These are phyloP conservation scores for Campylomormyrus tamandua DNA, from an alignment of 2,113 vertebrate species.

Conservation along the genomic window DNA sequence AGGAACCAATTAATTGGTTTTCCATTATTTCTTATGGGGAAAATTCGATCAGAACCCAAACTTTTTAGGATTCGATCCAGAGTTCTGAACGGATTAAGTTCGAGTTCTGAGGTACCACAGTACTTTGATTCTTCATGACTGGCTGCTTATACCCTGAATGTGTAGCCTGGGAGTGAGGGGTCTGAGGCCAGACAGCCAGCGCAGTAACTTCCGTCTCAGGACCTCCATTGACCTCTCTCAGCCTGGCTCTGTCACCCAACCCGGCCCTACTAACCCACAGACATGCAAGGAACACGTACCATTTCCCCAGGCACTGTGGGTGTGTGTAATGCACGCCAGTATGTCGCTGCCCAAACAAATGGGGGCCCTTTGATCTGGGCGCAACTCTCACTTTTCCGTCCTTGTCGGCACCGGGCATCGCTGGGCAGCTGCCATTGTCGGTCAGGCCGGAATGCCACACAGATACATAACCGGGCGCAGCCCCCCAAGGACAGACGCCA, in stretches of 20 bases:
- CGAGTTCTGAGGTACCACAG: no score
- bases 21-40: no score
- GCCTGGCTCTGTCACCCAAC: not conserved
- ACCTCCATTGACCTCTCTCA: not conserved
- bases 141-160: not conserved
- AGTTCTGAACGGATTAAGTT: no score
- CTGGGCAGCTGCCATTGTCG: conserved; percentile 30
- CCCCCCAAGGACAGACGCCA: not conserved
- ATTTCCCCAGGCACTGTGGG: conserved; percentile 27
- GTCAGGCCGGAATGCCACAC: conserved; percentile 38
- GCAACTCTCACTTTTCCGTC: conserved; percentile 21
- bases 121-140: not conserved
- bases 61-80: no score
- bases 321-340: conserved; percentile 41
- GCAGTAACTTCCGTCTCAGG: not conserved
- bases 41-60: no score
- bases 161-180: not conserved
- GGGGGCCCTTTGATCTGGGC: conserved; percentile 27
- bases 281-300: conserved; percentile 4
- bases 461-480: not conserved
- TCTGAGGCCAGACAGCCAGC: not conserved
- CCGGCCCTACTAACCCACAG: not conserved
- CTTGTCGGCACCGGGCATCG: conserved; percentile 25
- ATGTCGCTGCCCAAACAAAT: conserved; percentile 18
- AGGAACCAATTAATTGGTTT: no score